Evolutionary conservation across 2,113 vertebrate genomes (phyloP), one percentile per base, ranked within the genome.

Genomic region (Orthonyx spaldingii): DNA sequence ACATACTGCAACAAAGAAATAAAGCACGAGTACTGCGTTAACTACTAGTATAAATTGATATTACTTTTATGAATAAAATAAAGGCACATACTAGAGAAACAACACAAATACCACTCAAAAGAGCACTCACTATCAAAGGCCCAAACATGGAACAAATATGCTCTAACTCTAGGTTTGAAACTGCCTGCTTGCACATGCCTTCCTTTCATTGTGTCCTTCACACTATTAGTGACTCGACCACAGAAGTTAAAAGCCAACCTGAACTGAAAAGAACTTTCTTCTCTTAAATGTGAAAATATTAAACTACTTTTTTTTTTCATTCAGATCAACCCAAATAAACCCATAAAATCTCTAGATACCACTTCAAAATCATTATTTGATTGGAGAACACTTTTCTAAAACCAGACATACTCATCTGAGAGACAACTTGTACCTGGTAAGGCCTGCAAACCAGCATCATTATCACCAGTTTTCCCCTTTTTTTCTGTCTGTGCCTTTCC

Each of bases 381-480:
- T 3, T 30, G 26, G 5, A 84, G 46, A 66, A 63, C 8, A 14
- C 7, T 78, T 77, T 77, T 65, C 22, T 10, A 52, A 87, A 72
- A 42, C 4, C 23, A 53, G 21, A 65, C 2, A 1, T 32, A 32
- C 6, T 52, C 27, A 39, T 55, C n/a, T 39, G 16, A n/a, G 26
- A 56, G 33, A 28, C 14, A 55, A 26, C 8, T 37, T 37, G 59
- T 23, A 57, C 32, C 33, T 9, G 11, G 5, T 3, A 20, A 69
- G 41, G 32, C 57, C 47, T 18, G 44, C n/a, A 66, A 39, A 82
- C 39, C 30, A 64, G 56, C 22, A 56, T 12, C 4, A 0, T 30
- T 22, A 33, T 6, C 32, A 46, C 7, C 0, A 0, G 3, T 6
- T 35, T 20, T 3, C 21, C 10, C 6, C 6, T 13, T n/a, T 49